Conservation (phyloP, 2,113 vertebrate genomes). For the Ariopsis seemanni region DNA sequence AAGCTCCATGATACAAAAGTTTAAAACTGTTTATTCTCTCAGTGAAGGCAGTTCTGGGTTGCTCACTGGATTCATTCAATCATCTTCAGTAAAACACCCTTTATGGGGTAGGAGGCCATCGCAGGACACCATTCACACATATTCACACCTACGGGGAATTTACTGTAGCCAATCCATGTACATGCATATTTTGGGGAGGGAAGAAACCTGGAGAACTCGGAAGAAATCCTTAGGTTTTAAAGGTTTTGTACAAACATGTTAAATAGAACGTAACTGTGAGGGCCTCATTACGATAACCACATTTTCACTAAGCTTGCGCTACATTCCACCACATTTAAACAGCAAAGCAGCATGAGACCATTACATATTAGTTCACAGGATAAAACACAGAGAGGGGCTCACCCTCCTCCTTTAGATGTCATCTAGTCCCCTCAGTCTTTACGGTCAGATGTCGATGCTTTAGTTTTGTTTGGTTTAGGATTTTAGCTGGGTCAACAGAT, state of each 20-base stretch:
- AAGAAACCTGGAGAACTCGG: background rate
- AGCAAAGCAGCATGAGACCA: conserved; percentile 40
- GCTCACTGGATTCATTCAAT: conserved; percentile 69
- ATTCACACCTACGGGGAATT: conserved; percentile 52
- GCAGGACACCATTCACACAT: background rate
- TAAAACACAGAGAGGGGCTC: conserved; percentile 47
- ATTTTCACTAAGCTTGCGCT: conserved; percentile 53
- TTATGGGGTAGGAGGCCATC: background rate
- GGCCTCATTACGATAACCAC: conserved; percentile 37
- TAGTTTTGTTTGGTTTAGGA: conserved; percentile 53
- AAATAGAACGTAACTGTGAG: background rate
- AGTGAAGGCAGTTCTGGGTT: conserved; percentile 82
- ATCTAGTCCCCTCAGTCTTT: conserved; percentile 46
- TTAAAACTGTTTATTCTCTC: background rate
- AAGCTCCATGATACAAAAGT: background rate
- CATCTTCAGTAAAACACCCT: conserved; percentile 65
- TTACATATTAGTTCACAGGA: conserved; percentile 63
- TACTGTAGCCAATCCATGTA: conserved; percentile 73
- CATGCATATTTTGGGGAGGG: background rate
- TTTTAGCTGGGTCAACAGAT: conserved; percentile 69
- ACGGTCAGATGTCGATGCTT: conserved; percentile 14
- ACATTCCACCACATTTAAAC: conserved; percentile 10
- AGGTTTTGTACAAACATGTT: conserved; percentile 77
- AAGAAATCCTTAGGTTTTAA: conserved; percentile 74
- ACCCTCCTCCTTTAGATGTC: conserved; percentile 46